A percentile compares a stretch with the other conserved stretches of the same genome.
Conservation (phyloP, 2,113 vertebrate species). For the Thamnophis sirtalis region DNA sequence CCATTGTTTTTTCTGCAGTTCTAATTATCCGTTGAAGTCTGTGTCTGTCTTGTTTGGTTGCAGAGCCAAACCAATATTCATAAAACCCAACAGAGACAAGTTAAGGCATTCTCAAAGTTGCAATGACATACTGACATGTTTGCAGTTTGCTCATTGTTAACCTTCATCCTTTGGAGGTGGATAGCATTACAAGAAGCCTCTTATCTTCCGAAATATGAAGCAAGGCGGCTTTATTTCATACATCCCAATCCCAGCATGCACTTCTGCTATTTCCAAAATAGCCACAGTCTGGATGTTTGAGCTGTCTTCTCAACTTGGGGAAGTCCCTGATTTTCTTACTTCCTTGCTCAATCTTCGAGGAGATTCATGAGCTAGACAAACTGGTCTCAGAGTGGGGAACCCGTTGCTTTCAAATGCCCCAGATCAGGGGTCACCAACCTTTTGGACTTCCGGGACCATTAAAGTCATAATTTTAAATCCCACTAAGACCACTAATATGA, state of each 20-base stretch:
- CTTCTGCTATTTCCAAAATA: not conserved
- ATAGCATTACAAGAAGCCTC: not conserved
- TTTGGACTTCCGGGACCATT: no score
- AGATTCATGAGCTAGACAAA: not conserved
- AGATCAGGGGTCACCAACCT: not conserved
- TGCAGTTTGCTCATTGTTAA: not conserved
- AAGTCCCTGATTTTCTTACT: not conserved
- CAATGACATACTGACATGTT: not conserved
- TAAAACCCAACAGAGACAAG: not conserved
- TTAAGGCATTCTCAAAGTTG: not conserved
- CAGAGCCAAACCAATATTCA: not conserved
- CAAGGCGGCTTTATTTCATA: not conserved
- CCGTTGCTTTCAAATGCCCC: not conserved
- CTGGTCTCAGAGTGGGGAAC: not conserved
- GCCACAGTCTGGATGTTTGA: not conserved
- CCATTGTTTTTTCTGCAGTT: no score
- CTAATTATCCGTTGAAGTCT: no score
- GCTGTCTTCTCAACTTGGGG: not conserved
- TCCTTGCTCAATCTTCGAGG: not conserved
- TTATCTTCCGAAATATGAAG: not conserved
- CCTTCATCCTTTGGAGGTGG: not conserved
- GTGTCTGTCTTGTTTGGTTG: no score
- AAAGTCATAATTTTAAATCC: no score
- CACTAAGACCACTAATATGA: no score
- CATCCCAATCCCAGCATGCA: not conserved